Percentiles rank a stretch among this genome's conserved stretches.
phyloP scores from a whole-genome alignment of 2,888 invertebrate species.

The Dicyrtomina minuta region DNA sequence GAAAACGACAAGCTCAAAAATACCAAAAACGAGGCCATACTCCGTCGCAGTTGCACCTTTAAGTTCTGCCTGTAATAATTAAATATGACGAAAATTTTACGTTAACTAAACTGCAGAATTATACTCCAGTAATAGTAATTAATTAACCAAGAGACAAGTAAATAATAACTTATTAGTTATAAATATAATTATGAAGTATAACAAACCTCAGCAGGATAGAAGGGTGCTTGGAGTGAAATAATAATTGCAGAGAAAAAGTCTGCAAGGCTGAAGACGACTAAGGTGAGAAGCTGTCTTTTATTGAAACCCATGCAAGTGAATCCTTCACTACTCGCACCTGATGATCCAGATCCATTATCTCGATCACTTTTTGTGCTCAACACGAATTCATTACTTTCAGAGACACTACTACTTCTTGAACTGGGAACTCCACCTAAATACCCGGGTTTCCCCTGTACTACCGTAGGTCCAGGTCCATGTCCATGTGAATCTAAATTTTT shows the following conservation, averaged over 20 bases:
- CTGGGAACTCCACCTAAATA: background rate
- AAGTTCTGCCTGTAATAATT: background rate
- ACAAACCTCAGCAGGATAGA: conserved; percentile 77
- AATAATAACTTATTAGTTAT: background rate
- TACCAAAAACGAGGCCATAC: conserved; percentile 83
- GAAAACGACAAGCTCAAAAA: conserved; percentile 81
- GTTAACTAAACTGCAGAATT: too few species aligned
- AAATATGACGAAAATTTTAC: too few species aligned
- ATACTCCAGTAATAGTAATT: too few species aligned
- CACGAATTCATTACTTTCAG: conserved; percentile 6
- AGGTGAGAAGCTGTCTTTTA: conserved; percentile 73
- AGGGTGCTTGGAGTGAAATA: conserved; percentile 80
- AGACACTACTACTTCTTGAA: background rate
- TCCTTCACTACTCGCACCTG: background rate
- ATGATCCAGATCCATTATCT: too few species aligned
- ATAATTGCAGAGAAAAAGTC: conserved; percentile 83
- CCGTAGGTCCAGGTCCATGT: too few species aligned
- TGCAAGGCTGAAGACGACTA: conserved; percentile 75
- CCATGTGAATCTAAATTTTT: too few species aligned
- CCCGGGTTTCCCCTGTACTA: conserved; percentile 2
- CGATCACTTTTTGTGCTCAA: conserved; percentile 4
- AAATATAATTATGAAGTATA: conserved; percentile 54
- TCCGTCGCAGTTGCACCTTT: conserved; percentile 61
- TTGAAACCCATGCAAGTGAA: conserved; percentile 60
- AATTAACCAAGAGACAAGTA: too few species aligned